These are phyloP conservation scores for Riparia riparia DNA, from an alignment of 2,113 vertebrate species.

Conservation along the genomic window DNA sequence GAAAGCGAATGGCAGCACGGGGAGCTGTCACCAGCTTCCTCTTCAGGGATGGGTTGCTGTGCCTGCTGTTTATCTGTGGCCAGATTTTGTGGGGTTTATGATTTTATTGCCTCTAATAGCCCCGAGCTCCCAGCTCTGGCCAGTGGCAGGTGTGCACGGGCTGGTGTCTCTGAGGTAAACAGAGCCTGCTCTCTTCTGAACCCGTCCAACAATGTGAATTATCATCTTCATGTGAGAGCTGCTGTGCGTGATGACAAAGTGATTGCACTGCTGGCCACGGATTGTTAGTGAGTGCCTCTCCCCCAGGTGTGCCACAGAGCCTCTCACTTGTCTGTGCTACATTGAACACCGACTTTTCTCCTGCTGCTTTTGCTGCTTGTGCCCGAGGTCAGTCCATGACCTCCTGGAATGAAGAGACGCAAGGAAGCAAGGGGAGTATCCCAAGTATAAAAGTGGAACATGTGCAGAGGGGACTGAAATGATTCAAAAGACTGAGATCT, in stretches of 20 bases:
- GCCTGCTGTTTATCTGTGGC: conserved; percentile 1
- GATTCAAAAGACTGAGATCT: background rate
- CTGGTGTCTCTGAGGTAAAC: background rate
- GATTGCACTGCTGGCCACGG: background rate
- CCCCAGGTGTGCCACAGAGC: background rate
- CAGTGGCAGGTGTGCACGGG: background rate
- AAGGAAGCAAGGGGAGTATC: background rate
- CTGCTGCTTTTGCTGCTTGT: background rate
- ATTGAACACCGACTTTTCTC: background rate
- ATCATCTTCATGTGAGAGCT: background rate
- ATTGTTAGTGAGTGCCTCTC: background rate
- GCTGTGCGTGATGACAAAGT: background rate
- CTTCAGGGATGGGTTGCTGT: background rate
- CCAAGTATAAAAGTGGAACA: background rate
- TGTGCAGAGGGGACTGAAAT: background rate
- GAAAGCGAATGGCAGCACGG: conserved; percentile 6
- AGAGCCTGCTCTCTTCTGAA: background rate
- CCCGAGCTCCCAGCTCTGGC: background rate
- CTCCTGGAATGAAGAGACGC: background rate
- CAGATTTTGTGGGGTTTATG: background rate
- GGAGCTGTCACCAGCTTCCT: conserved; percentile 10
- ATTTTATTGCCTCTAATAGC: conserved; percentile 1
- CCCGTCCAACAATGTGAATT: background rate
- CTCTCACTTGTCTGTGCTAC: background rate
- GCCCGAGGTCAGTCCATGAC: background rate